These are phyloP conservation scores for Drosophila nikananu DNA, from an alignment of 1,140 invertebrate genomes.

Conservation along the genomic window DNA sequence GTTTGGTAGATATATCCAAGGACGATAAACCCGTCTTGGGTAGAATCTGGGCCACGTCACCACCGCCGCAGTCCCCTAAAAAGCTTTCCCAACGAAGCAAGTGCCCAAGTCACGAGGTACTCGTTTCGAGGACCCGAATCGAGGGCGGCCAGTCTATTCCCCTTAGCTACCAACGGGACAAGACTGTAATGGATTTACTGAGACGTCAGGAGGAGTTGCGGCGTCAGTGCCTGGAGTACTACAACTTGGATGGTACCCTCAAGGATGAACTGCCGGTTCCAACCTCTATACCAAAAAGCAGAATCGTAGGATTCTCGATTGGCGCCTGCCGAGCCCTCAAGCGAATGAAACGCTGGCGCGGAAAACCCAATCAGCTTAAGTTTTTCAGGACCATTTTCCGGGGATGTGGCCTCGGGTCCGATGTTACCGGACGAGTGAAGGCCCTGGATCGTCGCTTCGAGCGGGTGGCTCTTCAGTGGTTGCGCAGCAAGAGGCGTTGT, in stretches of 20 bases:
- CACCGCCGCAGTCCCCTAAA: background rate
- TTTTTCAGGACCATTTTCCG: slow-evolving; percentile 26
- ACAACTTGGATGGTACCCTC: slow-evolving; percentile 30
- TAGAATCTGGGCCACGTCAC: background rate
- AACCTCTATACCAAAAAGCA: too few relatives aligned
- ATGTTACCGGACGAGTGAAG: background rate
- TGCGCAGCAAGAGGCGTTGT: background rate
- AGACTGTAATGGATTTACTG: background rate
- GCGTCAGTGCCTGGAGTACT: slow-evolving; percentile 26
- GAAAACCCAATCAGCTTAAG: slow-evolving; percentile 17
- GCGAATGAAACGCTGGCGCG: slow-evolving; percentile 28
- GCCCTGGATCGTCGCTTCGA: slow-evolving; percentile 29
- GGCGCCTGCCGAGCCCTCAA: slow-evolving; percentile 22
- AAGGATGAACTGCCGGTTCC: background rate
- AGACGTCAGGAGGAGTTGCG: slow-evolving; percentile 7
- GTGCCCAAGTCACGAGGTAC: background rate
- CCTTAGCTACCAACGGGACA: background rate
- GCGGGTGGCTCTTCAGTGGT: slow-evolving; percentile 21
- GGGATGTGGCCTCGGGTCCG: background rate
- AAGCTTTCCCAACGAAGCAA: background rate
- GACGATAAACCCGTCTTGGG: background rate
- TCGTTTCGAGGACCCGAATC: background rate
- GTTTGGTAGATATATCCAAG: background rate
- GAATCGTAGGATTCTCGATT: slow-evolving; percentile 1
- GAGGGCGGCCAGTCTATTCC: background rate